Conservation (phyloP, 2,888 invertebrate species). For the Athrips mouffetella region DNA sequence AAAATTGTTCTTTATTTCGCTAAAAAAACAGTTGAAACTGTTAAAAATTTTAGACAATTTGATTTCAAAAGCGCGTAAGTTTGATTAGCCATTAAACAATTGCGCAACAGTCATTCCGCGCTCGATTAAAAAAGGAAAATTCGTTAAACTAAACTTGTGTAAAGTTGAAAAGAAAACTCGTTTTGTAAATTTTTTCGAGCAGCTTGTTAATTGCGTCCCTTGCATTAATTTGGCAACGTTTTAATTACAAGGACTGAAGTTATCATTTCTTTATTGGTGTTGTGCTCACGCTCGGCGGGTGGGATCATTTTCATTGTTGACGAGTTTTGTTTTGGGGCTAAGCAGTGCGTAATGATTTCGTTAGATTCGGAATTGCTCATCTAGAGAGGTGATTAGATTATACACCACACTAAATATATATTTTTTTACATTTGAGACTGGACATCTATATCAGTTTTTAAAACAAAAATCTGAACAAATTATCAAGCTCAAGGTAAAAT, state of each 20-base stretch:
- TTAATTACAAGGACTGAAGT: constrained; percentile 25
- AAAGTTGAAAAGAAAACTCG: constrained; percentile 28
- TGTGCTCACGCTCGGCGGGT: constrained; percentile 9
- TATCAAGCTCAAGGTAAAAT: too few relatives aligned
- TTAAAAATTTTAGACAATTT: too few relatives aligned
- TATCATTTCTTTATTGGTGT: constrained; percentile 21
- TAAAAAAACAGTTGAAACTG: too few relatives aligned
- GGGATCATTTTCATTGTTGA: constrained; percentile 10
- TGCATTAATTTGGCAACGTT: constrained; percentile 25
- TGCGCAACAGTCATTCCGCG: constrained; percentile 10
- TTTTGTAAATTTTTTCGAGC: constrained; percentile 24
- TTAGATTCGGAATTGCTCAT: too few relatives aligned
- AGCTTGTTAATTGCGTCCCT: constrained; percentile 28
- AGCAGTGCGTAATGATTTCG: constrained; percentile 17
- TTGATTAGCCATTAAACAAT: constrained; percentile 17
- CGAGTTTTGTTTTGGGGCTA: constrained; percentile 8
- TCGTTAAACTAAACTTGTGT: constrained; percentile 20
- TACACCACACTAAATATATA: too few relatives aligned
- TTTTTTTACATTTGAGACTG: too few relatives aligned
- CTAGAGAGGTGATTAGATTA: too few relatives aligned
- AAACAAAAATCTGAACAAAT: too few relatives aligned
- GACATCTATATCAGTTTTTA: too few relatives aligned
- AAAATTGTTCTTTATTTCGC: too few relatives aligned
- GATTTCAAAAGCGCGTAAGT: neutral
- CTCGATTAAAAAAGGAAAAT: constrained; percentile 21